These are phyloP conservation scores for Urocyon cinereoargenteus DNA, from an alignment of 2,797 vertebrate species.

Conservation along the genomic window DNA sequence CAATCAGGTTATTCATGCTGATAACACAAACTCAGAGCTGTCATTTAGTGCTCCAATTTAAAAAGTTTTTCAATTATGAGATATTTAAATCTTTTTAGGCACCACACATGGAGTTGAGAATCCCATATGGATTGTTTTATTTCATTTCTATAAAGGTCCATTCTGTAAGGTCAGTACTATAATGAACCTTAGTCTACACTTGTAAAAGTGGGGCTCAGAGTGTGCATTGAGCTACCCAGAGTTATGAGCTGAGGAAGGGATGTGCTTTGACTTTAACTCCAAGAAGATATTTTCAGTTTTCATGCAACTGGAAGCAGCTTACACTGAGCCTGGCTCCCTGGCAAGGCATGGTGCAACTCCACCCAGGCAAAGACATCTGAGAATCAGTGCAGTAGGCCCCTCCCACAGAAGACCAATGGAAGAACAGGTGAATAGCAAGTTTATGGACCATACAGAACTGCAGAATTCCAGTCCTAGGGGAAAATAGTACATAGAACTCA, in stretches of 20 bases:
- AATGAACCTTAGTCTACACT: too few relatives aligned
- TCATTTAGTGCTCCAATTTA: background rate
- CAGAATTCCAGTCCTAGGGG: too few relatives aligned
- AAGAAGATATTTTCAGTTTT: background rate
- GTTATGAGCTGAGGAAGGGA: background rate
- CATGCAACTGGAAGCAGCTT: too few relatives aligned
- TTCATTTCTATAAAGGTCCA: background rate
- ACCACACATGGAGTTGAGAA: background rate
- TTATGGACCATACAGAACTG: too few relatives aligned
- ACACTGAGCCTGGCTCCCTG: too few relatives aligned
- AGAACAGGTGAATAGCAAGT: too few relatives aligned
- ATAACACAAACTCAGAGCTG: background rate
- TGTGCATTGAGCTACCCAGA: background rate
- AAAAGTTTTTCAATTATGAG: background rate
- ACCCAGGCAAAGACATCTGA: too few relatives aligned
- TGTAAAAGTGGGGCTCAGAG: background rate
- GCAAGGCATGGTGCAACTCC: too few relatives aligned
- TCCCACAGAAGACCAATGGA: too few relatives aligned
- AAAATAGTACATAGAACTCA: too few relatives aligned
- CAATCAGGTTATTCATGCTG: background rate
- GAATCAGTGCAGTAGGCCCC: too few relatives aligned
- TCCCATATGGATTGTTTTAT: background rate
- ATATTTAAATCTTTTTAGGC: background rate
- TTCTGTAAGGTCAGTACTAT: background rate
- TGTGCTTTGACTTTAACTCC: background rate